Conservation (phyloP, 2,113 vertebrate genomes). For the Mormoops blainvillei region DNA sequence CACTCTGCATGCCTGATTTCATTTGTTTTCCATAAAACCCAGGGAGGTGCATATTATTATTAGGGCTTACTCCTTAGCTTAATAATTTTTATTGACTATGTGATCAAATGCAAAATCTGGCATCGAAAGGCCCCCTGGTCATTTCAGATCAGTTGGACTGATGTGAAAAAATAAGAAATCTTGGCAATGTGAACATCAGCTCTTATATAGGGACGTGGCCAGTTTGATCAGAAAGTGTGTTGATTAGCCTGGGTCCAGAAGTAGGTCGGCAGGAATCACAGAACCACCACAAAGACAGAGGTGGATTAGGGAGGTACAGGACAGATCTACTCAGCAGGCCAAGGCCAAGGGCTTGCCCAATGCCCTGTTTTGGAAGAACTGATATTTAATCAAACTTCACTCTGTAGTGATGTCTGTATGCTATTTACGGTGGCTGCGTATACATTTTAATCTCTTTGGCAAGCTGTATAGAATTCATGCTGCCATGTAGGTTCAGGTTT, state of each 20-base stretch:
- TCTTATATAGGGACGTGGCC: not conserved
- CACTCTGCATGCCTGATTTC: slow-evolving; percentile 9
- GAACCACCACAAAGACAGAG: not conserved
- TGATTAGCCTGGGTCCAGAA: not conserved
- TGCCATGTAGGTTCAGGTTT: not conserved
- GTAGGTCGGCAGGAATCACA: not conserved
- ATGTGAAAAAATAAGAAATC: not conserved
- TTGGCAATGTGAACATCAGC: not conserved
- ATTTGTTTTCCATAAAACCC: not conserved
- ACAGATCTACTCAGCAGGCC: not conserved
- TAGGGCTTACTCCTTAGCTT: not conserved
- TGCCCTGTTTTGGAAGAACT: not conserved
- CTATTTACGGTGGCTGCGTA: not conserved
- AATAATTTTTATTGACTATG: not conserved
- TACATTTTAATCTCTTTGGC: not conserved
- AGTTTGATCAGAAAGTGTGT: not conserved
- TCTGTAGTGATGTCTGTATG: not conserved
- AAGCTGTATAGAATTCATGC: not conserved
- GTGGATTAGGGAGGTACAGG: not conserved
- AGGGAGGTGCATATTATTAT: not conserved
- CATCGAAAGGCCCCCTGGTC: not conserved
- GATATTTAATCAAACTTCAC: not conserved
- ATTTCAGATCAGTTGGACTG: not conserved
- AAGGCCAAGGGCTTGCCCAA: not conserved
- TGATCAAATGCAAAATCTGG: not conserved